Evolutionary conservation across 2,797 vertebrate genomes (phyloP).

Genomic region (Psittacula echo): DNA sequence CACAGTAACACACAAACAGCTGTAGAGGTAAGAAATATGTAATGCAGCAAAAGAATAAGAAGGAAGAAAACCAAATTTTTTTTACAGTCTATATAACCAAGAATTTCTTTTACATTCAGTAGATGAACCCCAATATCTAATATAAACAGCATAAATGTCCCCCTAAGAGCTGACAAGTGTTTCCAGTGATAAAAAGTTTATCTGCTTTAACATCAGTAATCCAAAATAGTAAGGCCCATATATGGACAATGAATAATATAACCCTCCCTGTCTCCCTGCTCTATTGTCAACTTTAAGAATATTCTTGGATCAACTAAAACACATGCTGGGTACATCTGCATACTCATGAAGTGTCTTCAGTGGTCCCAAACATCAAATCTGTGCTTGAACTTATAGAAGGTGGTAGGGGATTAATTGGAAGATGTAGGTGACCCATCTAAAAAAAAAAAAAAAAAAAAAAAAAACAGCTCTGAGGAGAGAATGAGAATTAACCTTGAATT

Average conservation of each 20-base stretch:
- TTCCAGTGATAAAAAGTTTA: neutral
- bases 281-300: neutral
- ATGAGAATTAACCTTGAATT: conserved; percentile 11
- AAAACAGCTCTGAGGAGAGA: neutral
- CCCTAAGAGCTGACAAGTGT: neutral
- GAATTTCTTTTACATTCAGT: neutral
- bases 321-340: neutral
- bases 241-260: conserved; percentile 21
- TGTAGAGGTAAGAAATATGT: neutral
- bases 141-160: neutral
- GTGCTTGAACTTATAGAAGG: neutral
- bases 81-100: neutral
- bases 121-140: neutral
- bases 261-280: neutral
- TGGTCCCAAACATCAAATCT: neutral
- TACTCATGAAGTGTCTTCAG: neutral
- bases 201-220: neutral
- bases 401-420: neutral
- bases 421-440: neutral
- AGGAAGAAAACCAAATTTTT: neutral
- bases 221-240: neutral
- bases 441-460: neutral
- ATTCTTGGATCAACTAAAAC: neutral
- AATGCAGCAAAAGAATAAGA: neutral
- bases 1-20: neutral